Percentiles rank a stretch among this genome's conserved stretches.
phyloP scores from a whole-genome alignment of 2,888 invertebrate species.

The Nesidiocoris tenuis region DNA sequence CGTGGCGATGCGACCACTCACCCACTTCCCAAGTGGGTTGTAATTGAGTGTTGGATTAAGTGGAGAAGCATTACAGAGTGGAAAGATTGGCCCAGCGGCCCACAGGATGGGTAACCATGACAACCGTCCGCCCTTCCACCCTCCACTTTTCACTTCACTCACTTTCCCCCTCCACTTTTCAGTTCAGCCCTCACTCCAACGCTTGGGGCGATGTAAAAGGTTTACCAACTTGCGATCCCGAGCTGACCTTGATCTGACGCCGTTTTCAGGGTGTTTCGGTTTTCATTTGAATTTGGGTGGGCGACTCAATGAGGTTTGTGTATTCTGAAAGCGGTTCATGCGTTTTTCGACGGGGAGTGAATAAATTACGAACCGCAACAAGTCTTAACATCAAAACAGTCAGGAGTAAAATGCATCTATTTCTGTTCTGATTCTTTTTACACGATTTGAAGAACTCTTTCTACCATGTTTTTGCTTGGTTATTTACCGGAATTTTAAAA shows the following conservation, averaged over 20 bases:
- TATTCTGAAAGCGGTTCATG: not conserved
- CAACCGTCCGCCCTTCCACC: not conserved
- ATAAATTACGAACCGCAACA: too few relatives aligned
- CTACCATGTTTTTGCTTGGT: too few relatives aligned
- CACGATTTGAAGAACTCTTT: too few relatives aligned
- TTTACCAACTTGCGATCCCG: not conserved
- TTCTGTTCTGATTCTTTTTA: too few relatives aligned
- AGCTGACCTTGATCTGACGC: not conserved
- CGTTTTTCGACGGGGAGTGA: too few relatives aligned
- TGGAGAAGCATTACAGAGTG: conserved; percentile 27
- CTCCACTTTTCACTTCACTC: too few relatives aligned
- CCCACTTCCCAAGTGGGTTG: conserved; percentile 37
- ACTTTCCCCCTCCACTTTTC: too few relatives aligned
- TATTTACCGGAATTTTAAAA: too few relatives aligned
- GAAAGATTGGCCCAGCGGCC: conserved; percentile 21
- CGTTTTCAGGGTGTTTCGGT: not conserved
- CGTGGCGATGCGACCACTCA: not conserved
- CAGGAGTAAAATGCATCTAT: too few relatives aligned
- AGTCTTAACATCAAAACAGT: too few relatives aligned
- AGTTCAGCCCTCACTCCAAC: not conserved
- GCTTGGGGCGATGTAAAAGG: not conserved
- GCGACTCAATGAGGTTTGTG: not conserved
- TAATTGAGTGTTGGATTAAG: conserved; percentile 34
- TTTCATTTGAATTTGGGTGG: not conserved
- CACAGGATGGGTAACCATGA: conserved; percentile 24